These are phyloP conservation scores for Dryobates pubescens DNA, from an alignment of 2,797 vertebrate species.

Conservation along the genomic window DNA sequence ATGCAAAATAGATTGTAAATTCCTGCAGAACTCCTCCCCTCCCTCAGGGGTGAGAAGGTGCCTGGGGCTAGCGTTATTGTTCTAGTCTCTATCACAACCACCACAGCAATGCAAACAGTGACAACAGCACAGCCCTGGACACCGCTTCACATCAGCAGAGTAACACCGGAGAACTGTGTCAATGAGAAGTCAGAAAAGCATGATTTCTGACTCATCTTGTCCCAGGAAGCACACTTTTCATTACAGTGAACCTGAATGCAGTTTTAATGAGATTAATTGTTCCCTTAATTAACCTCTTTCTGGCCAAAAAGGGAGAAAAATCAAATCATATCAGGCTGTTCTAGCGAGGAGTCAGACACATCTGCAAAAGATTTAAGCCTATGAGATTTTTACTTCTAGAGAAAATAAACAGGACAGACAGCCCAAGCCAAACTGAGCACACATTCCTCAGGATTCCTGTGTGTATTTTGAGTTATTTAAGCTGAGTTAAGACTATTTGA, in stretches of 20 bases:
- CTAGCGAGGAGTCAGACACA: neutral
- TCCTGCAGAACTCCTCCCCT: conserved; percentile 10
- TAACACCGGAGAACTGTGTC: neutral
- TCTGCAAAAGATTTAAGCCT: neutral
- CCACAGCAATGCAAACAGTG: neutral
- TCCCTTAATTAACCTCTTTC: conserved; percentile 25
- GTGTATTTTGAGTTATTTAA: conserved; percentile 6
- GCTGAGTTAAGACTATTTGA: neutral
- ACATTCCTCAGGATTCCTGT: neutral
- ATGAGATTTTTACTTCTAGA: neutral
- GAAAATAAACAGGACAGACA: neutral
- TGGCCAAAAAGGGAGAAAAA: neutral
- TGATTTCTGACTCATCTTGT: neutral
- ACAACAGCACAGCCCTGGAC: neutral
- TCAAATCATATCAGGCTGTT: neutral
- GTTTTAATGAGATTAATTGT: conserved; percentile 30
- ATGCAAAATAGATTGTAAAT: conserved; percentile 3
- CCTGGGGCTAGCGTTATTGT: neutral
- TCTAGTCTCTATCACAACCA: neutral
- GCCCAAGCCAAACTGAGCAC: neutral
- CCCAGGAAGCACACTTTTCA: neutral
- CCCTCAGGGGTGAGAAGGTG: conserved; percentile 26
- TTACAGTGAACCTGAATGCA: neutral
- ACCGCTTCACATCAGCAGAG: neutral
- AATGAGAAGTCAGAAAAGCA: neutral